Conservation (phyloP, 2,113 vertebrate species). For the Rhinolophus ferrumequinum region DNA sequence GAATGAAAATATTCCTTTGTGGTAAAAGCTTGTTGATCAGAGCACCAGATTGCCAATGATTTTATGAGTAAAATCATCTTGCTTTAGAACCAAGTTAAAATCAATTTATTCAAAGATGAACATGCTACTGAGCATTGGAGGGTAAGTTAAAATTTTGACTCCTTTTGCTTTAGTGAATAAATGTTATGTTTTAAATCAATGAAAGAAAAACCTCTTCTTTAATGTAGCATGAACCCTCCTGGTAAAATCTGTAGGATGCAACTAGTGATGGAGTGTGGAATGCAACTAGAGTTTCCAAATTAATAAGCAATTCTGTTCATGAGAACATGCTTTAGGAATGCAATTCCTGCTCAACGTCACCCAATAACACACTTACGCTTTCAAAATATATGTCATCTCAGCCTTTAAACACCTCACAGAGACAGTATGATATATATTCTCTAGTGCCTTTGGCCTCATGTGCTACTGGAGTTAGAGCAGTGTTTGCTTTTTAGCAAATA, state of each 20-base stretch:
- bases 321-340: not conserved
- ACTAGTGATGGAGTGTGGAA: not conserved
- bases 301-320: not conserved
- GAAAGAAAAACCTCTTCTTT: not conserved
- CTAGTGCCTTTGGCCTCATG: not conserved
- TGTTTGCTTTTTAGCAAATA: not conserved
- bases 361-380: not conserved
- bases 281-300: not conserved
- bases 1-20: constrained; percentile 65
- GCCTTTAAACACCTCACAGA: not conserved
- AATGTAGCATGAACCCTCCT: not conserved
- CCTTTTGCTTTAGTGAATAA: not conserved
- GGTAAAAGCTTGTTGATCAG: constrained; percentile 57
- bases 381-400: not conserved
- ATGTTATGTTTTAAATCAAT: not conserved
- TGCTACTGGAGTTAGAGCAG: not conserved
- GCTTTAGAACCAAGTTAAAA: constrained; percentile 51
- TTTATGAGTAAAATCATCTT: constrained; percentile 26
- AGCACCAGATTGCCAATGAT: not conserved
- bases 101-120: constrained; percentile 38
- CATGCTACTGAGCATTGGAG: not conserved
- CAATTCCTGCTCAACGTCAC: not conserved
- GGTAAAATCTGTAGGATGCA: not conserved
- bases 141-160: constrained; percentile 19
- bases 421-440: not conserved